These are phyloP conservation scores for Myocastor coypus DNA, from an alignment of 2,113 vertebrate genomes.

Conservation along the genomic window DNA sequence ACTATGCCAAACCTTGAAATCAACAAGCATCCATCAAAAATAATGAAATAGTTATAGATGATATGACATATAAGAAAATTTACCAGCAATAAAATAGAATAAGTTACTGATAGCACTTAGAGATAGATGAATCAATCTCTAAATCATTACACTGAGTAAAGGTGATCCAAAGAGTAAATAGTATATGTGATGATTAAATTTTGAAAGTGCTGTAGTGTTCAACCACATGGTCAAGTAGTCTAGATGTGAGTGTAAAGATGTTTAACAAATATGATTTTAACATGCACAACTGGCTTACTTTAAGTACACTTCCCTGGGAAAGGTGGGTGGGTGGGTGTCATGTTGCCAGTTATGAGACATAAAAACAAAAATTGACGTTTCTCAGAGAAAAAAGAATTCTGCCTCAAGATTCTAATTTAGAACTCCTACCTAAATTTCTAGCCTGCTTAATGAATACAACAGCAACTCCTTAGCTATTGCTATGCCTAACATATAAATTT, in stretches of 20 bases:
- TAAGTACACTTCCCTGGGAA: not conserved
- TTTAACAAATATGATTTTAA: not conserved
- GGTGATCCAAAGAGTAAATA: not conserved
- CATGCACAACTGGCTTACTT: not conserved
- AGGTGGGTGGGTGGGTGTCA: not conserved
- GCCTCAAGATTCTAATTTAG: not conserved
- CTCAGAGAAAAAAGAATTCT: not conserved
- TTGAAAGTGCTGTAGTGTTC: not conserved
- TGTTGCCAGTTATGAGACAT: not conserved
- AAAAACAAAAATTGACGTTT: slow-evolving; percentile 20
- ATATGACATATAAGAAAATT: not conserved
- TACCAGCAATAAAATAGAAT: not conserved
- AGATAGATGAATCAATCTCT: not conserved
- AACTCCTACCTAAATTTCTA: slow-evolving; percentile 26
- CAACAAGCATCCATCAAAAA: not conserved
- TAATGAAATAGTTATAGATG: not conserved
- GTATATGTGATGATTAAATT: not conserved
- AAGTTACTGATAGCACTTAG: not conserved
- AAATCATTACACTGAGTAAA: not conserved
- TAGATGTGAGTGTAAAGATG: not conserved
- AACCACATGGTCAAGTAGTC: not conserved
- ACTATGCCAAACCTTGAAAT: not conserved
- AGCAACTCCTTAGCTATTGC: not conserved
- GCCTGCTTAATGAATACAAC: not conserved
- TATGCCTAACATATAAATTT: not conserved